These are phyloP conservation scores for Quiscalus mexicanus DNA, from an alignment of 2,113 vertebrate species.

Conservation along the genomic window DNA sequence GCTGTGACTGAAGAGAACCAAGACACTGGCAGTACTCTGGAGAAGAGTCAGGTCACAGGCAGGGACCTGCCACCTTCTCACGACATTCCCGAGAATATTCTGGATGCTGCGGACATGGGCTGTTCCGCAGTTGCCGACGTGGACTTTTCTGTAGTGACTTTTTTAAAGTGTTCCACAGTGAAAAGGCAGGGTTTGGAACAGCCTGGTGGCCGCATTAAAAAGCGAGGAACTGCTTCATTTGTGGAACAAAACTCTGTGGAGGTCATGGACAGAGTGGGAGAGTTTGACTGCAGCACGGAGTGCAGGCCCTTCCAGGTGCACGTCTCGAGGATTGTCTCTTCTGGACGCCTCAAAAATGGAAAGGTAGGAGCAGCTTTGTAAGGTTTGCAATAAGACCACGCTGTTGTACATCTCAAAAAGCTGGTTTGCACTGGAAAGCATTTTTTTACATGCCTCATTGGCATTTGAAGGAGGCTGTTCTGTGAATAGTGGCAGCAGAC, in stretches of 20 bases:
- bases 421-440: neutral
- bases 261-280: neutral
- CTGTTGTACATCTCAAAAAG: neutral
- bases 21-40: neutral
- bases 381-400: neutral
- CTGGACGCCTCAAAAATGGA: slow-evolving; percentile 8
- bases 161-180: neutral
- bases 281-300: neutral
- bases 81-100: neutral
- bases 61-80: neutral
- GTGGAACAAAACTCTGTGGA: neutral
- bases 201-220: neutral
- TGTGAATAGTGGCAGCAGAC: neutral
- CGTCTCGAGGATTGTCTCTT: slow-evolving; percentile 57
- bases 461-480: neutral
- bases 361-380: neutral
- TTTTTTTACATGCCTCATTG: neutral
- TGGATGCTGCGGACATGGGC: neutral
- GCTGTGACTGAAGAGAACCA: neutral
- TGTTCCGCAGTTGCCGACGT: neutral
- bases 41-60: neutral
- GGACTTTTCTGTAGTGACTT: neutral
- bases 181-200: neutral
- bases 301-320: slow-evolving; percentile 30
- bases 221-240: neutral